phyloP scores from a whole-genome alignment of 2,888 invertebrate species.

The Ophioninae sp. region DNA sequence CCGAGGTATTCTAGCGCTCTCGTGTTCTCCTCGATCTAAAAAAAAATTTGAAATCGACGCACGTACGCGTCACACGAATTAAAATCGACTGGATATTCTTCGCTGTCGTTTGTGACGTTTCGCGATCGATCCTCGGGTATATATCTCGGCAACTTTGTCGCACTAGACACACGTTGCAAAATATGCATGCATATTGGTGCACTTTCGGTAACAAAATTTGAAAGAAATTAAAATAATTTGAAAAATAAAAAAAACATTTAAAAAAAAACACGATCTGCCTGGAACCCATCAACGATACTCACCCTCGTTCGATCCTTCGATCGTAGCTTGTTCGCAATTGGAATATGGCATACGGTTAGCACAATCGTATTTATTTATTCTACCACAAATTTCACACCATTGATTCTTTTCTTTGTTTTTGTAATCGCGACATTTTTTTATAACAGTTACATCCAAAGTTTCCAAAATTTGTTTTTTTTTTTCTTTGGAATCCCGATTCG shows the following conservation, averaged over 20 bases:
- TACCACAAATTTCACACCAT: conserved; percentile 18
- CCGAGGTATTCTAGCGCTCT: conserved; percentile 93
- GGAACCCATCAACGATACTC: conserved; percentile 70
- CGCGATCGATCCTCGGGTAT: not conserved
- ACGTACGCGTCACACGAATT: too few species aligned
- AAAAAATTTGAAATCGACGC: conserved; percentile 56
- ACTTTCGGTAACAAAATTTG: conserved; percentile 8
- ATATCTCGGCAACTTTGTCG: not conserved
- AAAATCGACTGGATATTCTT: not conserved
- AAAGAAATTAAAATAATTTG: too few species aligned
- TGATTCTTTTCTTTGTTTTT: conserved; percentile 6
- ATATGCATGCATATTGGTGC: conserved; percentile 47
- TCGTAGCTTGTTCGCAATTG: conserved; percentile 80
- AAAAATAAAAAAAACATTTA: too few species aligned
- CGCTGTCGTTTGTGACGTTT: not conserved
- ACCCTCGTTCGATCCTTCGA: conserved; percentile 80
- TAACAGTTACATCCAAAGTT: not conserved
- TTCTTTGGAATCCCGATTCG: not conserved
- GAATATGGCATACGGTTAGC: conserved; percentile 77
- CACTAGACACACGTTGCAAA: conserved; percentile 1
- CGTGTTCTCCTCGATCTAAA: conserved; percentile 97
- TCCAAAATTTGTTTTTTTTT: not conserved
- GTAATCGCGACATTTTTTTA: too few species aligned
- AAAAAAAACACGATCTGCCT: too few species aligned
- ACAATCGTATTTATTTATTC: conserved; percentile 62